Evolutionary conservation across 2,797 vertebrate species (phyloP).

Genomic region (Catharus ustulatus): DNA sequence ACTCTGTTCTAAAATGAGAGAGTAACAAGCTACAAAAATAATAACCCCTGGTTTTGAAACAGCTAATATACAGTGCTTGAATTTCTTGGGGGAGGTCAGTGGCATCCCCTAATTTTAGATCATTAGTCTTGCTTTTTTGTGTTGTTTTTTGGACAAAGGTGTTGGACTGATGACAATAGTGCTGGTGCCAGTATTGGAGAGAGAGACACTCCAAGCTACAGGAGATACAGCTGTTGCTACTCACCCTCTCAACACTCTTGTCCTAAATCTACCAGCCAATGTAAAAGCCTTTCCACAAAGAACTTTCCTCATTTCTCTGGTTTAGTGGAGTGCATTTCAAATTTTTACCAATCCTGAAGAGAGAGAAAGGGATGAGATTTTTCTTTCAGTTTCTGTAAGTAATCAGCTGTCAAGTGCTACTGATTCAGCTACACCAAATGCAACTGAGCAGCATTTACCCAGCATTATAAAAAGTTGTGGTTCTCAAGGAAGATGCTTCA

Average conservation of each 20-base stretch:
- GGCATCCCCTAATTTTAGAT: not conserved
- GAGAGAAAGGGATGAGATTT: not conserved
- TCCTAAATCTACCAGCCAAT: not conserved
- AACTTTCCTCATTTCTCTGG: not conserved
- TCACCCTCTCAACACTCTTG: not conserved
- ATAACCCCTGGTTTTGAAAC: not conserved
- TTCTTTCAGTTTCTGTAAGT: slow-evolving; percentile 42
- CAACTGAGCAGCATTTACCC: slow-evolving; percentile 53
- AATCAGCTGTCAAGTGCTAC: slow-evolving; percentile 55
- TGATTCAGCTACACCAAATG: slow-evolving; percentile 35
- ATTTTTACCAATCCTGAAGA: not conserved
- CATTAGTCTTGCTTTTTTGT: not conserved
- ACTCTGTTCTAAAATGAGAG: not conserved
- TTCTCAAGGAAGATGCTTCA: slow-evolving; percentile 56
- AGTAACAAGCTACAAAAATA: not conserved
- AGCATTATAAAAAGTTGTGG: slow-evolving; percentile 45
- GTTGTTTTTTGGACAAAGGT: not conserved
- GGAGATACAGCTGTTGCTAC: not conserved
- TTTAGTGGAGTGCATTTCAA: not conserved
- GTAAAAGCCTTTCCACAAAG: not conserved
- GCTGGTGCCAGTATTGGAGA: not conserved
- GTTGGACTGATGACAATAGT: not conserved
- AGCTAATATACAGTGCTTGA: not conserved
- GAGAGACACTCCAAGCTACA: not conserved
- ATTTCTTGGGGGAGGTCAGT: not conserved